These are phyloP conservation scores for Cryptophagus acutangulus DNA, from an alignment of 2,888 invertebrate genomes.

Conservation along the genomic window DNA sequence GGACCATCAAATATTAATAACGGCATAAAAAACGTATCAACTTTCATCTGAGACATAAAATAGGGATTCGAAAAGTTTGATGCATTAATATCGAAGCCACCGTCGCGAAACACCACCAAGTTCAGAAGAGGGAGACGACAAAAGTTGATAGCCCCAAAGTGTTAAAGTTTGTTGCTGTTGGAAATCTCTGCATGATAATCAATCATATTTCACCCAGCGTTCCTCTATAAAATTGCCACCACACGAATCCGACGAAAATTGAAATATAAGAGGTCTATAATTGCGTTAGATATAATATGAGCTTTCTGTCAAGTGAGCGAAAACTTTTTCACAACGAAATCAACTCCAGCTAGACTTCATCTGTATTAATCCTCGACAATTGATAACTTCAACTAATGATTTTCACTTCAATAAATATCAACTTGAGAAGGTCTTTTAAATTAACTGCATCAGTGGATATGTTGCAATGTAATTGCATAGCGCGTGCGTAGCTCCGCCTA, in stretches of 20 bases:
- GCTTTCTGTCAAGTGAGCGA: not conserved
- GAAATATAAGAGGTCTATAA: slow-evolving; percentile 20
- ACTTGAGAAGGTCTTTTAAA: too few relatives aligned
- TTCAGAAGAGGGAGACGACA: not conserved
- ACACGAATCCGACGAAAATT: slow-evolving; percentile 17
- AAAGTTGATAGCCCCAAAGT: slow-evolving; percentile 2
- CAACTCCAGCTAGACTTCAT: too few relatives aligned
- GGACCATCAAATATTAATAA: slow-evolving; percentile 21
- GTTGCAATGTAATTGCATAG: too few relatives aligned
- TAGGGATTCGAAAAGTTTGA: slow-evolving; percentile 2
- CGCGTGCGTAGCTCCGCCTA: too few relatives aligned
- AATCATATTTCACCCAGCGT: slow-evolving; percentile 19
- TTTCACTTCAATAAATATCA: too few relatives aligned
- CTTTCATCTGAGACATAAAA: slow-evolving; percentile 18
- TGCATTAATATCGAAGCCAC: slow-evolving; percentile 3
- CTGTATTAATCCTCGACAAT: too few relatives aligned
- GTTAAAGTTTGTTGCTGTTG: slow-evolving; percentile 2
- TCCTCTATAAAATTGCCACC: slow-evolving; percentile 16
- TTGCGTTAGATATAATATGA: slow-evolving; percentile 4
- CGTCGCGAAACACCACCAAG: slow-evolving; percentile 1
- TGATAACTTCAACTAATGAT: too few relatives aligned
- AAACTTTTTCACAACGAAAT: too few relatives aligned
- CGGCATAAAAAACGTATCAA: slow-evolving; percentile 23
- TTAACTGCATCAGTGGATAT: too few relatives aligned
- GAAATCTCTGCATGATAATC: slow-evolving; percentile 21